phyloP scores from a whole-genome alignment of 2,797 vertebrate species.

The Sardinella longiceps region DNA sequence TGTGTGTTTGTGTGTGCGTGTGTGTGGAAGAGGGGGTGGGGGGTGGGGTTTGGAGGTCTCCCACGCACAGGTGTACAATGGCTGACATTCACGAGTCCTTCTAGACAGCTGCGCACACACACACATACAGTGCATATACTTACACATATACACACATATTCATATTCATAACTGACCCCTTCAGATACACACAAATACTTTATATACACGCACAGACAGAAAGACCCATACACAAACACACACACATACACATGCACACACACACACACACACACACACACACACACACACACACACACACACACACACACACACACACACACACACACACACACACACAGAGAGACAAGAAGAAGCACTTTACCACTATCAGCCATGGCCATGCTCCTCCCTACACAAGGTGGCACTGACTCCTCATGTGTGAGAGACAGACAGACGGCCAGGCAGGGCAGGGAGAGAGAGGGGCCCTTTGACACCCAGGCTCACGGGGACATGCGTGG shows the following conservation, averaged over 20 bases:
- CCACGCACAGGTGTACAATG: constrained; percentile 18
- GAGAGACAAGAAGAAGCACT: not conserved
- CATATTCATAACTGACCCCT: not conserved
- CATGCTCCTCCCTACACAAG: constrained; percentile 55
- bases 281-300: not conserved
- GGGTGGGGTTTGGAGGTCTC: not conserved
- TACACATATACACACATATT: not conserved
- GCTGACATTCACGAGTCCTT: constrained; percentile 12
- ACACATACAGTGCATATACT: not conserved
- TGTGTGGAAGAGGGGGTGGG: too few species aligned
- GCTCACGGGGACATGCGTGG: constrained; percentile 30
- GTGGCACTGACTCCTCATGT: constrained; percentile 64
- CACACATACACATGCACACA: not conserved
- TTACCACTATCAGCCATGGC: not conserved
- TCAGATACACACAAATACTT: not conserved
- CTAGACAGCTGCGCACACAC: not conserved
- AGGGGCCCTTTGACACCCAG: constrained; percentile 56
- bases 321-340: constrained; percentile 31
- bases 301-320: constrained; percentile 12
- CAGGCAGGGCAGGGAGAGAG: not conserved
- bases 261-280: not conserved
- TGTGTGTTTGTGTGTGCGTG: too few species aligned
- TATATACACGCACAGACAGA: too few species aligned
- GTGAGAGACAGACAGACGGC: not conserved
- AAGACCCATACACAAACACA: not conserved